These are phyloP conservation scores for Pentamera pediparva DNA, from an alignment of 53 echinoderm and acorn worm species.

Conservation along the genomic window DNA sequence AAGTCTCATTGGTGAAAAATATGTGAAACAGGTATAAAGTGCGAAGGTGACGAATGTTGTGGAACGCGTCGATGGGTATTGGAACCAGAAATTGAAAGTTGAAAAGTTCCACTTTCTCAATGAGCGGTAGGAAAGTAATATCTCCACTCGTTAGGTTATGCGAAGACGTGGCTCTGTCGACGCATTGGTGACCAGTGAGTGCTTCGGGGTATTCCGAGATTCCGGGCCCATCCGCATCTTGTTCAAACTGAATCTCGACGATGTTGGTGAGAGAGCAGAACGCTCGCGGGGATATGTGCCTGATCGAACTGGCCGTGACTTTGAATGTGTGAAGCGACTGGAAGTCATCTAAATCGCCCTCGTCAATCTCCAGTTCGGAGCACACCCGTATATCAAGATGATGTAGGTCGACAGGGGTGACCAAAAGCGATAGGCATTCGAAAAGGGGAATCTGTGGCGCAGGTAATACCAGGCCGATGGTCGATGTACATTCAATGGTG, in stretches of 20 bases:
- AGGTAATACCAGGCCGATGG: not conserved
- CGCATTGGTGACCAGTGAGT: not conserved
- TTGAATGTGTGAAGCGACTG: not conserved
- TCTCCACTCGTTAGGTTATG: no score
- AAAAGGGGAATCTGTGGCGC: not conserved
- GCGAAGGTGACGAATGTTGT: not conserved
- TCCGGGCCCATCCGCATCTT: not conserved
- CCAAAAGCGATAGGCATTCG: not conserved
- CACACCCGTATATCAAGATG: not conserved
- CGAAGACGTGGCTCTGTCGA: not conserved
- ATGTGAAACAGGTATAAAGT: not conserved
- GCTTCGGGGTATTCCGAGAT: not conserved
- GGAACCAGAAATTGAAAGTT: not conserved
- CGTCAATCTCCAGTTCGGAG: not conserved
- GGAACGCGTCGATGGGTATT: not conserved
- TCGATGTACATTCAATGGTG: not conserved
- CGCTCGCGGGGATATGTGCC: not conserved
- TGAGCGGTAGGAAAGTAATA: not conserved
- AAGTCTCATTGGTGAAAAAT: not conserved
- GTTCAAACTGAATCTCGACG: not conserved
- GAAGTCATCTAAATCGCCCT: not conserved
- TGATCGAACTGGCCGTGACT: not conserved
- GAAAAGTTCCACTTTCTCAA: not conserved
- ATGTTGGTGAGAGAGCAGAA: not conserved
- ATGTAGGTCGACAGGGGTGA: not conserved